Percentiles rank a stretch among this genome's conserved stretches.
Conservation (phyloP, 1,140 invertebrate genomes). For the Andrena cerasifolii region DNA sequence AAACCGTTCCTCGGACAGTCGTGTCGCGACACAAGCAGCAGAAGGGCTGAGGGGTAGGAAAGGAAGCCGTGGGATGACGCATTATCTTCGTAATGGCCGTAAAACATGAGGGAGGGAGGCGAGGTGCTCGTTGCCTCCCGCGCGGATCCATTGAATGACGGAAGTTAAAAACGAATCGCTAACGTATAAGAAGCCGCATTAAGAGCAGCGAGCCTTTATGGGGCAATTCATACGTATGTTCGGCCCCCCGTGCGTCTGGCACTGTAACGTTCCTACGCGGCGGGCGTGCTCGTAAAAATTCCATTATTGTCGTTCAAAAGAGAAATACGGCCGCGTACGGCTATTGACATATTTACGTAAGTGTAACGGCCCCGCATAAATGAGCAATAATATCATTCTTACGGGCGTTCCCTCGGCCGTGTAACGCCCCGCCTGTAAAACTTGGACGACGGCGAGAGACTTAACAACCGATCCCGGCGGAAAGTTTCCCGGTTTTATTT, state of each 20-base stretch:
- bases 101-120: conserved; percentile 35
- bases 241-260: neutral
- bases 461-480: neutral
- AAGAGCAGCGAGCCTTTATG: conserved; percentile 33
- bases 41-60: too few species aligned
- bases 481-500: neutral
- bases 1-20: too few species aligned
- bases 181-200: conserved; percentile 44
- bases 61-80: conserved; percentile 5
- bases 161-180: conserved; percentile 43
- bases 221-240: conserved; percentile 47
- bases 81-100: conserved; percentile 48
- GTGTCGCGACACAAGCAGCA: too few species aligned
- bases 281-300: conserved; percentile 39
- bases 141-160: conserved; percentile 8
- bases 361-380: conserved; percentile 42
- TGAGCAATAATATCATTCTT: conserved; percentile 44
- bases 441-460: neutral
- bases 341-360: conserved; percentile 48
- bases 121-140: neutral
- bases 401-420: neutral
- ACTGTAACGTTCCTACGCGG: neutral
- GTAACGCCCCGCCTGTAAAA: conserved; percentile 11
- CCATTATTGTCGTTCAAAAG: conserved; percentile 48
- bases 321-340: conserved; percentile 23